Percentiles rank a stretch among this genome's conserved stretches.
phyloP scores from a whole-genome alignment of 2,113 vertebrate species.

The Phaethornis superciliosus region DNA sequence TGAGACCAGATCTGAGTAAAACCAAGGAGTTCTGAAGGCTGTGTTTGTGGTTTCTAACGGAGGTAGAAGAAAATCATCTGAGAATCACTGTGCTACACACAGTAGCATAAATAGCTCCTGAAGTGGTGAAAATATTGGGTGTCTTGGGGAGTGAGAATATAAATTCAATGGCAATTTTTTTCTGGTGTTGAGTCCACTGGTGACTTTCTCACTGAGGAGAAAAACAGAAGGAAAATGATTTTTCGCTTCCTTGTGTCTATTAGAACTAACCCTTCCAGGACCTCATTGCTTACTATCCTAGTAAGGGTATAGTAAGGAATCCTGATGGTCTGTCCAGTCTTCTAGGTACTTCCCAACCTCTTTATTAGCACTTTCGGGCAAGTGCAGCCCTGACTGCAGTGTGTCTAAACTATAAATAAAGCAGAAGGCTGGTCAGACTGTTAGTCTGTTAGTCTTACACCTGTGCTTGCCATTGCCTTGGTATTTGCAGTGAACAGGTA shows the following conservation, averaged over 20 bases:
- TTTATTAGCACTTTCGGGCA: not conserved
- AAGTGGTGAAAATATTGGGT: not conserved
- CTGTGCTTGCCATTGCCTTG: not conserved
- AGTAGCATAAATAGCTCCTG: not conserved
- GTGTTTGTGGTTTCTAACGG: not conserved
- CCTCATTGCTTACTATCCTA: not conserved
- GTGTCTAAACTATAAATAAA: not conserved
- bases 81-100: not conserved
- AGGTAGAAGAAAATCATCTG: not conserved
- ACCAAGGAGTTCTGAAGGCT: not conserved
- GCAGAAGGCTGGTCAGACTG: not conserved
- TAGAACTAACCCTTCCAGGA: not conserved
- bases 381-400: not conserved
- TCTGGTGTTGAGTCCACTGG: not conserved
- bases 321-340: not conserved
- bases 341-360: not conserved
- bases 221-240: not conserved
- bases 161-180: not conserved
- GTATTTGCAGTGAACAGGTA: not conserved
- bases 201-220: not conserved
- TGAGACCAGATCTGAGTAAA: not conserved
- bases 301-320: not conserved
- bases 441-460: not conserved
- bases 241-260: not conserved
- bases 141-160: not conserved